Base-by-base conservation (phyloP, 2,888 invertebrate genomes). In the Resseliella maxima region DNA sequence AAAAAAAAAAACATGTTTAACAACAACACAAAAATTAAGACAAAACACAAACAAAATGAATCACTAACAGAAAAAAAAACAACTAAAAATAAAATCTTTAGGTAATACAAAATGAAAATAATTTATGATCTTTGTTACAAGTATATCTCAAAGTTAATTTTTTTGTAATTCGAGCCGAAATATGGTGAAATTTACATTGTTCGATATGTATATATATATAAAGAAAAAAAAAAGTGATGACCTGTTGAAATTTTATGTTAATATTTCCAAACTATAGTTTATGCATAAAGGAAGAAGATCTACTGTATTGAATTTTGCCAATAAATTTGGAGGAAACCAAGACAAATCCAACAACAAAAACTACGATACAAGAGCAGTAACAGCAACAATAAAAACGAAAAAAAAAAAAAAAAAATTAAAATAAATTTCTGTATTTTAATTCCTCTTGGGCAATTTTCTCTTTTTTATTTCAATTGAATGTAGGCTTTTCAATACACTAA, bases 271-370 rank as follows among this genome's bases (percentile, higher is more conserved):
- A n/a, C n/a, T n/a, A n/a, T n/a, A n/a, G n/a, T n/a, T n/a, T n/a
- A n/a, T n/a, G n/a, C 72, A 72, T 72, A 72, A 31, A 72, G 72
- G 72, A 72, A 72, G 72, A 72, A 72, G 72, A 27, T 59, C 59
- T 59, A 24, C 59, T 59, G 24, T 72, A 72, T 72, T 72, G 72
- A 72, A 72, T 72, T 72, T 72, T 27, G 72, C 72, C 31, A 31
- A 72, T 72, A 72, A 72, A 31, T 72, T 72, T 72, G 72, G 72
- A 72, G 72, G 72, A 72, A 72, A 72, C 72, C 31, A 31, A 72
- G 72, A n/a, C 31, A 1, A 15, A 72, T 5, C 24, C 24, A 59
- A 50, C 50, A 59, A 59, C 24, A 59, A 59, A n/a, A n/a, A 59
- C 24, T 1, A n/a, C n/a, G n/a, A n/a, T n/a, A n/a, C n/a, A n/a